Evolutionary conservation across 2,888 invertebrate genomes (phyloP), one percentile per base, ranked within the genome.

Genomic region (Epirrhoe alternata): DNA sequence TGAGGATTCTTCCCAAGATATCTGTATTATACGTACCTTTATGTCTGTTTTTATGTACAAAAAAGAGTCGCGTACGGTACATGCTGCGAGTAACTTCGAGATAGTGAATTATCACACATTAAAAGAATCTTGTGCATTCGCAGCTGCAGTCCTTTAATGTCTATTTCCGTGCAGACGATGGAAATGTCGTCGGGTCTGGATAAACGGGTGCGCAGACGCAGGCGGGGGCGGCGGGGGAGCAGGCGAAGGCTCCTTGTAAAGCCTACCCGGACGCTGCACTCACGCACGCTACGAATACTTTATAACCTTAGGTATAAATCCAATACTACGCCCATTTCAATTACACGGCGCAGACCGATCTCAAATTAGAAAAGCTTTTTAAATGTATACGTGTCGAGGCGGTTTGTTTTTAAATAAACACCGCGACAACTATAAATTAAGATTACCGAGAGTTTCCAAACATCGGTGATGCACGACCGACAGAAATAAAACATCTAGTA

Each of bases 51-150:
- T 30, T 61, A 53, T 47, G 12, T 54, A 58, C 30, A 66, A 66
- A 56, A 74, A 77, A 68, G 64, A 59, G 56, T 66, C 70, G 69
- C 60, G 70, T 77, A 77, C 70, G 72, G 76, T 74, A 78, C 64
- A 71, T 74, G 66, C 72, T 75, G 73, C 78, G 77, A 66, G 75
- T 78, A 76, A 79, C 78, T 78, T 51, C 51, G 60, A 59, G 81
- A 79, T 80, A 81, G 80, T 80, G 82, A 86, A 91, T 91, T 90
- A 89, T 85, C 91, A 91, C 90, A 90, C 89, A 89, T 89, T 90
- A 88, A 88, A 86, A 83, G 86, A 86, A 88, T 87, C 87, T 86
- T 78, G 74, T 76, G 78, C 84, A 78, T 82, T 81, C 77, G 80
- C 78, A 82, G 82, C 81, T 81, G 83, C 79, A 87, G 83, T 88